Conservation (phyloP, 2,113 vertebrate species). For the Anarrhichthys ocellatus region DNA sequence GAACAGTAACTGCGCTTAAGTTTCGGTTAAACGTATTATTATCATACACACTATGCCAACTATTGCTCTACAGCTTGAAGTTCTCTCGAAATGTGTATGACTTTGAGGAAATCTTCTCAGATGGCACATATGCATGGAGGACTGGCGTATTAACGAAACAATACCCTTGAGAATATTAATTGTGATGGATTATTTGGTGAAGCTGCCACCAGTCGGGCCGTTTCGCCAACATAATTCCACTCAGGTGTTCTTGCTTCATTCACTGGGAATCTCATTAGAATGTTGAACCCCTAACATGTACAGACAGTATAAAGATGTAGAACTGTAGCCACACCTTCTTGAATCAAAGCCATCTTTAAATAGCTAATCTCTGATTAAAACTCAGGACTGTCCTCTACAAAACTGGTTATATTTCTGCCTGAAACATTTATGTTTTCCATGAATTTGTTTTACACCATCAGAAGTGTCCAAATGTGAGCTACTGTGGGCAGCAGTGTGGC, state of each 20-base stretch:
- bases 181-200: constrained; percentile 49
- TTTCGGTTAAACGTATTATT: constrained; percentile 34
- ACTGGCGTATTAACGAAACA: constrained; percentile 8
- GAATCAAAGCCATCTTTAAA: constrained; percentile 7
- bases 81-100: constrained; percentile 23
- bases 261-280: constrained; percentile 54
- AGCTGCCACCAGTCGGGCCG: constrained; percentile 17
- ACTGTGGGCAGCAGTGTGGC: constrained; percentile 70
- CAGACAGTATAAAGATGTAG: constrained; percentile 21
- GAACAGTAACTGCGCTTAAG: constrained; percentile 28
- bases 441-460: constrained; percentile 61
- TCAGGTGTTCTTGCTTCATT: constrained; percentile 37
- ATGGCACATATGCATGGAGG: constrained; percentile 15
- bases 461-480: constrained; percentile 67
- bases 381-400: neutral
- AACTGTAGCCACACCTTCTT: constrained; percentile 30
- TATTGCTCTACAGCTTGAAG: neutral
- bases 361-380: constrained; percentile 16
- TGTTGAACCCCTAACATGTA: constrained; percentile 58
- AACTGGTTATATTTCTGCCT: constrained; percentile 16
- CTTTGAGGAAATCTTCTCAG: constrained; percentile 28
- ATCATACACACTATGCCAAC: constrained; percentile 21
- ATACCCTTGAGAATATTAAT: constrained; percentile 42
- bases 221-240: constrained; percentile 46
- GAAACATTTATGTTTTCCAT: constrained; percentile 53